Evolutionary conservation across 2,797 vertebrate genomes (phyloP), one percentile per base, ranked within the genome.

Genomic region (Hydrolagus colliei): DNA sequence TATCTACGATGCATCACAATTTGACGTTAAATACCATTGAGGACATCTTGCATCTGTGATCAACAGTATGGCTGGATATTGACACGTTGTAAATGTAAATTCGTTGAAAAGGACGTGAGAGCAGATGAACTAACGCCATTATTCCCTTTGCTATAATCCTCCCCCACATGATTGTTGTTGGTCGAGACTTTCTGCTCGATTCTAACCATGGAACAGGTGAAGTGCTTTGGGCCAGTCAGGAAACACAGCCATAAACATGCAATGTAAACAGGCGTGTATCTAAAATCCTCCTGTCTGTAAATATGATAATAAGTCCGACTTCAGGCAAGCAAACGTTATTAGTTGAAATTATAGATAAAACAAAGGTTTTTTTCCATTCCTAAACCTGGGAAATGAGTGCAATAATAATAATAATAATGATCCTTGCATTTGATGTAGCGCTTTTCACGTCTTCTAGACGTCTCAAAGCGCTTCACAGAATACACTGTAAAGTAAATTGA

Each of bases 201-300:
- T 9, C 41, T 52, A 63, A 13, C 65, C 27, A 68, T 67, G 65
- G 68, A 84, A 27, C 62, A 32, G 16, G 41, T 52, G 41, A 52
- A 52, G 41, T 52, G 41, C 41, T 52, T 52, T 52, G 41, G 41
- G 65, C 9, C 79, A 71, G 79, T 84, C 27, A 84, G 32, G 10
- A 84, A 84, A 84, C 79, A 82, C 35, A 65, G 65, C 79, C 35
- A 84, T 84, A 84, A 84, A 84, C 20, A 27, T 82, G 27, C 65
- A 84, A 52, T 84, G 79, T 71, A 84, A 84, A 84, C 12, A 84
- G 79, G 41, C 32, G 35, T 41, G 71, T 84, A 68, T 52, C 62
- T 52, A 35, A 16, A 84, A 71, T 35, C 65, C 79, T 71, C 79
- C 79, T 35, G 35, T 82, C 78, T 71, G 68, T 68, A 84, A 71